Base-by-base conservation (phyloP, 2,113 vertebrate species). In the Gadus macrocephalus region DNA sequence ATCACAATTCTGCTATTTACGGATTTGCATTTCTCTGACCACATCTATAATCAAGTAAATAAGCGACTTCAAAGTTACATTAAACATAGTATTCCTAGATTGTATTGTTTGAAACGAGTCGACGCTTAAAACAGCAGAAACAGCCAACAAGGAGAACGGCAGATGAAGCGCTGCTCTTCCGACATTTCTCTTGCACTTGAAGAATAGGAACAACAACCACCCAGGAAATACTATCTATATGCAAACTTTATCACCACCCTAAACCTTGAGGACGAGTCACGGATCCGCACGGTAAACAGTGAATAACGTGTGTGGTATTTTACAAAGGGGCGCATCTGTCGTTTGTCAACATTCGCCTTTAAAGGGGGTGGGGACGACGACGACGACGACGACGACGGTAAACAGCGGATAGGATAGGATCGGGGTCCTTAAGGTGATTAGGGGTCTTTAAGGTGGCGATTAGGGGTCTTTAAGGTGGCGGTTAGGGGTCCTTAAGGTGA, bases 341-440 rank as follows among this genome's bases (percentile, higher is more conserved):
- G 92, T 91, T 88, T 89, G 92, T 93, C 92, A 86, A 83, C 80
- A 75, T 74, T 87, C 90, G 92, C 90, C 91, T 84, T 77, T 79
- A 73, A 86, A 78, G 55, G 89, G 90, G 91, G 20, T 20, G 20
- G 20, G 20, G 20, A n/a, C n/a, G n/a, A n/a, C n/a, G n/a, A n/a
- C n/a, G n/a, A n/a, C n/a, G 20, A n/a, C n/a, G n/a, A n/a, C n/a
- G n/a, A 20, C 20, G 20, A 20, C 20, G 20, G 20, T 20, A 20
- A 83, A 19, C 16, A 72, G 42, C 67, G 20, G 20, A 20, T 20
- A 20, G 20, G 20, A 17, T 56, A 75, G 63, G 68, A 69, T 83
- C 75, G 90, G 91, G 91, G 88, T 89, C 88, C 87, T 70, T 71
- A 38, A 89, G 88, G 90, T 86, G 87, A 85, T 66, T 59, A 81